Evolutionary conservation across 1,140 invertebrate genomes (phyloP).

Genomic region (Heterodera carotae): DNA sequence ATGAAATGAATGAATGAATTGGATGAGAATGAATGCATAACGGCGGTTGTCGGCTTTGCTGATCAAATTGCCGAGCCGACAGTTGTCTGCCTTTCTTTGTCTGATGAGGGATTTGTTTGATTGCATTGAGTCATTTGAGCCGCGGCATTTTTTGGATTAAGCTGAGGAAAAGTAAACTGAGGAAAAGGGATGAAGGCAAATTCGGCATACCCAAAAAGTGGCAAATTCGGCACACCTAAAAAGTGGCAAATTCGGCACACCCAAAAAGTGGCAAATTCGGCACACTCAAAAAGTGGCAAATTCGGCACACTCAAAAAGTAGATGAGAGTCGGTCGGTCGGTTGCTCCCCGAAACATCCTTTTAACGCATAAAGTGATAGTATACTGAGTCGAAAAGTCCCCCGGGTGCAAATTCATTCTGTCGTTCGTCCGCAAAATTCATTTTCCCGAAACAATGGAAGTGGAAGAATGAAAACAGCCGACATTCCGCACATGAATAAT

Average conservation of each 20-base stretch:
- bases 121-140: not conserved
- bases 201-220: too few species aligned
- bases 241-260: too few species aligned
- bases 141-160: too few species aligned
- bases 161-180: too few species aligned
- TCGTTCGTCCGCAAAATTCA: not conserved
- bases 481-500: constrained; percentile 4
- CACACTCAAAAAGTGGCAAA: too few species aligned
- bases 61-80: not conserved
- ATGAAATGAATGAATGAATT: not conserved
- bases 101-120: not conserved
- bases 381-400: not conserved
- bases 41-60: not conserved
- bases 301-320: not conserved
- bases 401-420: not conserved
- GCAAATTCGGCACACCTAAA: too few species aligned
- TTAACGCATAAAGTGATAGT: not conserved
- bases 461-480: not conserved
- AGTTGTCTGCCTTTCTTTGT: not conserved
- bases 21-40: not conserved
- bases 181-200: too few species aligned
- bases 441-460: not conserved
- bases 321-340: not conserved
- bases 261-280: too few species aligned
- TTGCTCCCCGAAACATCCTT: too few species aligned